phyloP scores from a whole-genome alignment of 1,140 invertebrate genomes.

The Bacillus rossius region DNA sequence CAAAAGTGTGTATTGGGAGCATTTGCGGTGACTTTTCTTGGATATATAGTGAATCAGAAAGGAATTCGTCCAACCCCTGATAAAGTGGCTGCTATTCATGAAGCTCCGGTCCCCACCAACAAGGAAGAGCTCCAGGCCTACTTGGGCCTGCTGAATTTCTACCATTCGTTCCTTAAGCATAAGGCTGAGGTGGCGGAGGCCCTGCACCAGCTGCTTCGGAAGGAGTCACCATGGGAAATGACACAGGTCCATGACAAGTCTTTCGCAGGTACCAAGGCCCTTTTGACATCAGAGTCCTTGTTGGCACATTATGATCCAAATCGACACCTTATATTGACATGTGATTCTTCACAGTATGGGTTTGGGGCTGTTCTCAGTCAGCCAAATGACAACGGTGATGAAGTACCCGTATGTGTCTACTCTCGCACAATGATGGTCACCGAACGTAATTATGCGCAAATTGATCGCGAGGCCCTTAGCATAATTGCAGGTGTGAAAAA shows the following conservation, averaged over 20 bases:
- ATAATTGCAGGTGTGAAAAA: conserved; percentile 18
- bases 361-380: conserved; percentile 45
- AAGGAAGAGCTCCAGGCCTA: conserved; percentile 32
- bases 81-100: conserved; percentile 35
- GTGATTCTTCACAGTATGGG: conserved; percentile 44
- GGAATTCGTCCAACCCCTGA: conserved; percentile 30
- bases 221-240: conserved; percentile 1
- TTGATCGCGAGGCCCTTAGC: conserved; percentile 43
- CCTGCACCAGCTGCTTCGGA: conserved; percentile 14
- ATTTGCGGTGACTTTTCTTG: conserved; percentile 30
- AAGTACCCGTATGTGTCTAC: conserved; percentile 42
- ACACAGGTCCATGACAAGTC: not conserved
- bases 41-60: conserved; percentile 29
- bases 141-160: conserved; percentile 38
- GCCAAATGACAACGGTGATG: conserved; percentile 30
- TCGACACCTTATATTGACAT: conserved; percentile 38
- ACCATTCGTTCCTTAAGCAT: conserved; percentile 32
- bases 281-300: conserved; percentile 30
- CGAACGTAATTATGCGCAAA: conserved; percentile 44
- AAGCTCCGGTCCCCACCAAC: conserved; percentile 36
- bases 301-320: conserved; percentile 36
- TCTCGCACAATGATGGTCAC: conserved; percentile 38
- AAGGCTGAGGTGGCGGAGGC: conserved; percentile 10
- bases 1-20: conserved; percentile 34
- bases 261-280: not conserved